A percentile compares a stretch with the other conserved stretches of the same genome.
phyloP scores from a whole-genome alignment of 2,797 vertebrate species.

The Sparidentex hasta region DNA sequence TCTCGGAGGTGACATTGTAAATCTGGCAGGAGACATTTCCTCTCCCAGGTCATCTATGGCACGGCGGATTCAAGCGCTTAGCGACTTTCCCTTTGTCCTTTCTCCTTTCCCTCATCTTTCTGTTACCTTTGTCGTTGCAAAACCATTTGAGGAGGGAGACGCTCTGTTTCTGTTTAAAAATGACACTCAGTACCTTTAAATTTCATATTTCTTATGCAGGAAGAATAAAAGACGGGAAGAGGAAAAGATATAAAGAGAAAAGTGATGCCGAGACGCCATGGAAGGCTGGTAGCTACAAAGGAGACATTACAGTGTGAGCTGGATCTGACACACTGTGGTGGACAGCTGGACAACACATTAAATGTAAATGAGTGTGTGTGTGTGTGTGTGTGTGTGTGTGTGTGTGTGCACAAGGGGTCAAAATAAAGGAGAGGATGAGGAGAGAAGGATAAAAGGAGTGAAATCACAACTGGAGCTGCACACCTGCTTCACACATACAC shows the following conservation, averaged over 20 bases:
- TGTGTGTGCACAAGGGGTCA: neutral
- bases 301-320: constrained; percentile 16
- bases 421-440: neutral
- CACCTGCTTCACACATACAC: constrained; percentile 46
- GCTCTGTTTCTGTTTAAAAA: neutral
- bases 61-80: constrained; percentile 24
- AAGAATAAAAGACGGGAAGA: neutral
- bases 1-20: constrained; percentile 58
- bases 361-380: neutral
- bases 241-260: constrained; percentile 11
- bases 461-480: constrained; percentile 22
- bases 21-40: constrained; percentile 49
- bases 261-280: neutral
- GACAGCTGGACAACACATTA: constrained; percentile 29
- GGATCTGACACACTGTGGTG: neutral
- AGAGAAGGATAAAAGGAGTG: constrained; percentile 3
- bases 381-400: neutral
- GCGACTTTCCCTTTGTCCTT: constrained; percentile 21
- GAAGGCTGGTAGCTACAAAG: neutral
- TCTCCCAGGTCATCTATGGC: constrained; percentile 8
- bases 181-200: neutral
- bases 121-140: neutral
- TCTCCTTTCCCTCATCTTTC: neutral
- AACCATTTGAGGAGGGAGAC: neutral
- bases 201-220: neutral